These are phyloP conservation scores for Enteromius treurensis DNA, from an alignment of 2,797 vertebrate species.

Conservation along the genomic window DNA sequence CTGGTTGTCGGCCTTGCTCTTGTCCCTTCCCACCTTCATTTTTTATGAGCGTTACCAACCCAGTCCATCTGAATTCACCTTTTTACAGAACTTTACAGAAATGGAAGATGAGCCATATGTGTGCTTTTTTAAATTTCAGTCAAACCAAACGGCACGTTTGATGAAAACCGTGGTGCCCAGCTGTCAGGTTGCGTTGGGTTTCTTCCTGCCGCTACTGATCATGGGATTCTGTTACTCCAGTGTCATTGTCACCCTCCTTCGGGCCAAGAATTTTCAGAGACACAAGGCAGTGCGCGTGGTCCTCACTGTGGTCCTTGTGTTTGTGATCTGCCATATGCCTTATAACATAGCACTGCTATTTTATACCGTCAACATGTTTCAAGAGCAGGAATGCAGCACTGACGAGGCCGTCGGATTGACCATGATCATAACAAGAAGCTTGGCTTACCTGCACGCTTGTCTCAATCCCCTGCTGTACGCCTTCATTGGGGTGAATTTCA, in stretches of 20 bases:
- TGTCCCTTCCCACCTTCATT: conserved; percentile 81
- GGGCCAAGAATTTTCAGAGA: conserved; percentile 84
- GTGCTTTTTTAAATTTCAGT: conserved; percentile 76
- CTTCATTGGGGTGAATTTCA: conserved; percentile 85
- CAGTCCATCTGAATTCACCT: rapidly evolving
- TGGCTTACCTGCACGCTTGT: conserved; percentile 86
- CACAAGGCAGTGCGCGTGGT: conserved; percentile 89
- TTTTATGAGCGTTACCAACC: conserved; percentile 75
- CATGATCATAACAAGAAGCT: conserved; percentile 70
- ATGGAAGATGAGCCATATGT: conserved; percentile 40
- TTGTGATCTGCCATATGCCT: conserved; percentile 86
- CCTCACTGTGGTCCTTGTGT: conserved; percentile 82
- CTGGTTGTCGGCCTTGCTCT: conserved; percentile 78
- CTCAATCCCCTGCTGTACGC: conserved; percentile 88
- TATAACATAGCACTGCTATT: conserved; percentile 82
- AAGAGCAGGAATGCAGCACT: conserved; percentile 45
- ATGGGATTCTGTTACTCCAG: conserved; percentile 86
- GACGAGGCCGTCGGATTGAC: conserved; percentile 57
- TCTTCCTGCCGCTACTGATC: conserved; percentile 84
- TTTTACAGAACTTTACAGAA: rapidly evolving
- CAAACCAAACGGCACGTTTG: background rate
- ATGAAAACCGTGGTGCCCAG: conserved; percentile 78
- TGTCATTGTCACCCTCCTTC: conserved; percentile 80
- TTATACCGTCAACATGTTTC: conserved; percentile 68
- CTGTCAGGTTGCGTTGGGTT: conserved; percentile 82